Base-by-base conservation (phyloP, 2,888 invertebrate genomes). In the Drosophila meridionalis region DNA sequence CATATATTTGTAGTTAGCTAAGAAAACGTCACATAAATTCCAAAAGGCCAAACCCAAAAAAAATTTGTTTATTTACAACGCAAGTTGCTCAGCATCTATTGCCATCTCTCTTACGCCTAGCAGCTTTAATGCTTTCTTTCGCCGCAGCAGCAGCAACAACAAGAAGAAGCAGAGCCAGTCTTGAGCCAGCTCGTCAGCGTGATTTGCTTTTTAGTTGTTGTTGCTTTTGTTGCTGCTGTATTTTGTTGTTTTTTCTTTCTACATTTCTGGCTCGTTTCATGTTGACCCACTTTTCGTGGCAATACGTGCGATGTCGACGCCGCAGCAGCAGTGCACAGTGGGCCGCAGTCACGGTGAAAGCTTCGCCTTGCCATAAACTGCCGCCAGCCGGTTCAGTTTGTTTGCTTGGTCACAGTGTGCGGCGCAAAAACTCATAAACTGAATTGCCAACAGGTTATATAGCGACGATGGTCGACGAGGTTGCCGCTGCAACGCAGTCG, bases 381-480 rank as follows among this genome's bases (percentile, higher is more conserved):
- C n/a, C 45, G 34, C 43, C 28, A 63, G 53, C 11, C 45, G 36
- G 32, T 8, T 40, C 20, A 9, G 32, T 45, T 38, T 59, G n/a
- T 45, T n/a, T 4, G 53, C 26, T 69, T 73, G 61, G 68, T 11
- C 59, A 60, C 90, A 86, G 50, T 69, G 85, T 90, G 87, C 80
- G 64, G 58, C 80, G 73, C 87, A 90, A 84, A 87, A 82, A 81
- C 70, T 77, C 79, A 87, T 90, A 90, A 90, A 83, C 85, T 79
- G 84, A 90, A 91, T 91, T 84, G 84, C 88, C 87, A 91, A 90
- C 90, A 90, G 89, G 90, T 90, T 90, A 90, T 88, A 66, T 88
- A 64, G 58, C 68, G 52, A 79, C 76, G 66, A 64, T 47, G 36
- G 47, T 57, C 69, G 83, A 69, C 69, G 52, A 52, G 69, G 60